A percentile compares a stretch with the other conserved stretches of the same genome.
Evolutionary conservation across 2,113 vertebrate species (phyloP).

Genomic region (Danionella cerebrum): DNA sequence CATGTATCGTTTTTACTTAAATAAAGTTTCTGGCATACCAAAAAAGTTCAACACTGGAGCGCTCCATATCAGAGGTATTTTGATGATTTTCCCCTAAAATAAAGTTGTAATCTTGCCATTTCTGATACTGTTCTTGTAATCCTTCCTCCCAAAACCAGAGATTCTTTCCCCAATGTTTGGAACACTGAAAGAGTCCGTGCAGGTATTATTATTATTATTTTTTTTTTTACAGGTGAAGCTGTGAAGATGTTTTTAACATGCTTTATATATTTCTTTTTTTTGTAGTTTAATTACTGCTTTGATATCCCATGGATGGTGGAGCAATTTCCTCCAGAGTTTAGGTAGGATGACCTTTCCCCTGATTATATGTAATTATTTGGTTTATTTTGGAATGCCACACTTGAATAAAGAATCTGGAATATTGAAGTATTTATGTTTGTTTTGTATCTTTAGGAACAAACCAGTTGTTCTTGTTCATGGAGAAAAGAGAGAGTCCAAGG

Average conservation of each 20-base stretch:
- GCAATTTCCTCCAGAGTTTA: constrained; percentile 85
- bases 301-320: constrained; percentile 85
- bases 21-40: constrained; percentile 83
- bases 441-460: constrained; percentile 67
- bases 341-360: constrained; percentile 75
- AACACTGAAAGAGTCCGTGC: constrained; percentile 85
- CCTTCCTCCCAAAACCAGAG: constrained; percentile 59
- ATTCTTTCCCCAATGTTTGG: constrained; percentile 94
- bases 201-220: no score
- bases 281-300: constrained; percentile 96
- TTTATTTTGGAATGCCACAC: no score
- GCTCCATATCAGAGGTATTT: constrained; percentile 84
- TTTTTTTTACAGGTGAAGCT: neutral
- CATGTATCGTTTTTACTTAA: constrained; percentile 85
- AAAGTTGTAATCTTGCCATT: no score
- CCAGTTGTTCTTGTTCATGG: constrained; percentile 88
- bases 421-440: neutral
- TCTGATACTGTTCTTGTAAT: neutral
- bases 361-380: no score
- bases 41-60: constrained; percentile 78
- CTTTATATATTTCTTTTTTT: constrained; percentile 16
- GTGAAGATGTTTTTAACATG: neutral
- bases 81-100: neutral
- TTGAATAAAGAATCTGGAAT: no score
- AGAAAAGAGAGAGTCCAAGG: constrained; percentile 89